These are phyloP conservation scores for Nematostella vectensis DNA, from an alignment of 92 coral and sea anemone genomes.

Conservation along the genomic window DNA sequence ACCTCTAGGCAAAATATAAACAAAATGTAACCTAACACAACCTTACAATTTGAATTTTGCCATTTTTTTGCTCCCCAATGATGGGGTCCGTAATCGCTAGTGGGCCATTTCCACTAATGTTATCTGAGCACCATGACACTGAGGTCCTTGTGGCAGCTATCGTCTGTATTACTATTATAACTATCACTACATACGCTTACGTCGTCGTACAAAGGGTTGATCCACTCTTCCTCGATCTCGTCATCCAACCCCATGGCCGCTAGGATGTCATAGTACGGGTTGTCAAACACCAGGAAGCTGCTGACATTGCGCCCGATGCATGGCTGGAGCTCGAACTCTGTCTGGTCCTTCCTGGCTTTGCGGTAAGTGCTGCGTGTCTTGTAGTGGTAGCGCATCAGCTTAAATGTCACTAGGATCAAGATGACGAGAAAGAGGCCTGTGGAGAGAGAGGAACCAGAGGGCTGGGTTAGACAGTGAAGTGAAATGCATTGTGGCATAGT, in stretches of 20 bases:
- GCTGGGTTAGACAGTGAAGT: no score
- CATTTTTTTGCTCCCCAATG: no score
- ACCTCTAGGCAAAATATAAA: no score
- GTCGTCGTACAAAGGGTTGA: conserved; percentile 87
- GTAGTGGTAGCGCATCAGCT: conserved; percentile 60
- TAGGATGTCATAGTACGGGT: conserved; percentile 92
- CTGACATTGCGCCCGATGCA: conserved; percentile 67
- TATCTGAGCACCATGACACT: conserved; percentile 60
- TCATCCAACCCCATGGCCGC: conserved; percentile 99
- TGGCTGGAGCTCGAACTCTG: conserved; percentile 89
- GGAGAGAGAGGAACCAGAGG: no score
- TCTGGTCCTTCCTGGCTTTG: conserved; percentile 60
- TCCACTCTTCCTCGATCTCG: conserved; percentile 88
- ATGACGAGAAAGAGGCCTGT: conserved; percentile 56
- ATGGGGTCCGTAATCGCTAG: no score
- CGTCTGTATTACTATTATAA: conserved; percentile 66
- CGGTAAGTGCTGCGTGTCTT: conserved; percentile 30
- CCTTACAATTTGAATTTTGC: no score
- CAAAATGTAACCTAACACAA: no score
- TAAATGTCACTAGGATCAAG: conserved; percentile 44
- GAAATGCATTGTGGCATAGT: no score
- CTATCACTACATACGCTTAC: conserved; percentile 61
- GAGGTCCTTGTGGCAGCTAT: conserved; percentile 63
- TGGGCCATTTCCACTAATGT: no score
- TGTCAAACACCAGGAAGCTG: conserved; percentile 89